Evolutionary conservation across 1,140 invertebrate genomes (phyloP), one percentile per base, ranked within the genome.

Genomic region (Cyrtorhinus lividipennis): DNA sequence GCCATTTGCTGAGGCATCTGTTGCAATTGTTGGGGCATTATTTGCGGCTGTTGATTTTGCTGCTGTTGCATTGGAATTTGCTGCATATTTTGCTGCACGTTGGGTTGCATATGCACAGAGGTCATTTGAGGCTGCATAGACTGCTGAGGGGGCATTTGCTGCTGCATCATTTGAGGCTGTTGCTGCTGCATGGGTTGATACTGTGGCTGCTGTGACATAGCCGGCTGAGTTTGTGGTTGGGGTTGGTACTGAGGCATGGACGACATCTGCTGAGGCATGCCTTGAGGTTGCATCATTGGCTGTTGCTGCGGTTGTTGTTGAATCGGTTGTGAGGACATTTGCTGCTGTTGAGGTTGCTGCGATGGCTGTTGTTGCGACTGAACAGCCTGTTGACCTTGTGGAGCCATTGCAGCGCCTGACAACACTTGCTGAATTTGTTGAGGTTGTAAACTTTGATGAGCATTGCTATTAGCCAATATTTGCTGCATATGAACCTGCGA

Each of bases 341-440:
- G 59, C 26, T 64, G 62, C 38, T 63, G 63, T 25, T 56, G 56
- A 56, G 56, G 18, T 26, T 65, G 66, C 59, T 67, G 64, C 56
- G 64, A 59, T 48, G 65, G 63, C 26, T 71, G 69, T 38, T 64
- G 60, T 58, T 72, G 73, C 64, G 75, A 67, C 63, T 72, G 70
- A 68, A 77, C 77, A 62, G 75, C 67, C 24, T 72, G 71, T 27
- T 67, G 66, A 3, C 48, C 56, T 45, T 67, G 65, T 56, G 67
- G 66, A 63, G 66, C 59, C 45, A 30, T 23, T 64, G 66, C 18
- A 46, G 75, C 72, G 65, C 75, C 74, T 13, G 76, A 74, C 64
- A 79, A 75, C 20, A 77, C 76, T 72, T 79, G 77, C 64, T 78
- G 77, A 48, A 78, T 67, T 65, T 79, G 78, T 66, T 78, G 76